Base-by-base conservation (phyloP, 53 echinoderm and acorn worm genomes). In the Stichopus horrens region DNA sequence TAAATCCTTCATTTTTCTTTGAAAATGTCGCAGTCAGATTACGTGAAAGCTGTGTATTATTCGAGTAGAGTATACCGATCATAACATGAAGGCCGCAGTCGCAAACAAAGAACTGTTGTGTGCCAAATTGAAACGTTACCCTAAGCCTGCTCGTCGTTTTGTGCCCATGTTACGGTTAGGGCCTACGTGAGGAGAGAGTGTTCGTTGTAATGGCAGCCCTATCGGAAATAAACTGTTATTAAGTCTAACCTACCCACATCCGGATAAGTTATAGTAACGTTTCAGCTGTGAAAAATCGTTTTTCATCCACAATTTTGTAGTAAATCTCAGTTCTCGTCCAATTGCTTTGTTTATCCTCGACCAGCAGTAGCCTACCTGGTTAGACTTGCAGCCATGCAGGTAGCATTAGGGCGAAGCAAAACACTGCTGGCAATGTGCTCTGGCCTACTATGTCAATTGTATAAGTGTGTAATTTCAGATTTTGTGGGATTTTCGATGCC, bases 61-160 rank as follows among this genome's bases (percentile, higher is more conserved):
- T 55, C 10, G 22, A 23, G 20, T 21, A 81, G 7, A 4, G 81
- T 56, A 5, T 58, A 18, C 20, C 55, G 81, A 81, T 81, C 19
- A 19, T 53, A 56, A 14, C 56, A 21, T 81, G 56, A 9, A 81
- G 57, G 20, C 81, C 58, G 19, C 57, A 81, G 57, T 81, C 81
- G 23, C 68, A 67, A 85, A 85, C 85, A 85, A 85, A 85, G 85
- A 59, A 85, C 63, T 67, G 52, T 7, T 52, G 85, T 65, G 65
- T 85, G 85, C 67, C 85, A 85, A 85, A 85, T 85, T 85, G 85
- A 85, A 85, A 85, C 85, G 85, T 85, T 65, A 85, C 52, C 85
- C 85, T 67, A 85, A 85, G 65, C 85, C 23, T 58, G 81, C 66
- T 85, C 85, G 85, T 20, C 85, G 68, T 85, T 53, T 16, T 53